Conservation (phyloP, 2,113 vertebrate genomes). For the Noturus placidus region DNA sequence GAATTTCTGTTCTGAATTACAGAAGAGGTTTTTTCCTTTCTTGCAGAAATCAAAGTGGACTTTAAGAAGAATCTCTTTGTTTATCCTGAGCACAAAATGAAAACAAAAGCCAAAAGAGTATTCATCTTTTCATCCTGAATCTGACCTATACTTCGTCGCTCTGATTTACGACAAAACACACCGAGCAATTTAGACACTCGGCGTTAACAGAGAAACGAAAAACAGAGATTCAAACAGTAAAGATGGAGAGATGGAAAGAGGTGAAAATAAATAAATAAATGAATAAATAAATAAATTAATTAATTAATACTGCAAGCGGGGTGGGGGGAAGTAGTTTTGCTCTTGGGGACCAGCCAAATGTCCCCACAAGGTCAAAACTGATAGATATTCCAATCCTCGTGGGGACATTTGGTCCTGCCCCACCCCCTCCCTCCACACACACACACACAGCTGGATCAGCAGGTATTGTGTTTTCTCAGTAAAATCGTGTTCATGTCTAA, state of each 20-base stretch:
- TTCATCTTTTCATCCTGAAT: not conserved
- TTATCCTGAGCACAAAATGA: not conserved
- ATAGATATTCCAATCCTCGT: not conserved
- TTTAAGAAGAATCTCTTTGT: not conserved
- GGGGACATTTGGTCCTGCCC: not conserved
- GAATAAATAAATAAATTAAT: too few species aligned
- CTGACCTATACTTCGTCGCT: not conserved
- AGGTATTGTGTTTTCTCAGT: conserved; percentile 15
- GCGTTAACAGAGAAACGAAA: not conserved
- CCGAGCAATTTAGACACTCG: not conserved
- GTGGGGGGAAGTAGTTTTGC: not conserved
- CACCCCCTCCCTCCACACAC: not conserved
- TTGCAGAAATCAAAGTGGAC: not conserved
- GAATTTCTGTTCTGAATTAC: not conserved
- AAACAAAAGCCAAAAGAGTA: not conserved
- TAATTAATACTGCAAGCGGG: too few species aligned
- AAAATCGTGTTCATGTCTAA: conserved; percentile 10
- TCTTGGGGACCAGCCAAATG: not conserved
- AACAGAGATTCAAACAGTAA: not conserved
- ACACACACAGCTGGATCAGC: conserved; percentile 6
- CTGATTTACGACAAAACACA: not conserved
- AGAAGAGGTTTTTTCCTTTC: not conserved
- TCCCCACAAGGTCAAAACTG: not conserved
- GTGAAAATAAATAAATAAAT: not conserved
- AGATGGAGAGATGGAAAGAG: not conserved